Evolutionary conservation across 2,113 vertebrate species (phyloP), one percentile per base, ranked within the genome.

Genomic region (Shinisaurus crocodilurus): DNA sequence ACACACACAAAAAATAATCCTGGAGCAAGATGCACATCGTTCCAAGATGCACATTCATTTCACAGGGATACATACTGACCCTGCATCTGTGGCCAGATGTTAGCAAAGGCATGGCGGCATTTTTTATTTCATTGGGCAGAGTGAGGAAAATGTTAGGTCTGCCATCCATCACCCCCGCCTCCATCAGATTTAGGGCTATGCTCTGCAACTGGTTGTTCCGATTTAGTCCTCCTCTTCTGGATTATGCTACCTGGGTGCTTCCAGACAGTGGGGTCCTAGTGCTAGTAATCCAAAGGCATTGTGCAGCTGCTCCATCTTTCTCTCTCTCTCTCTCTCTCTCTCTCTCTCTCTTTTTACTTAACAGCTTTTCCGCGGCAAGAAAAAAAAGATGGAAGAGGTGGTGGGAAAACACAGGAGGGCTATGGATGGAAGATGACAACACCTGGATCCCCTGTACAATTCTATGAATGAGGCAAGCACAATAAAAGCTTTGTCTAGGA

Each of bases 21-120:
- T 0, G 3, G 88, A 84, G 65, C 60, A 1, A 57, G 70, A 54
- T 43, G 13, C 87, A 1, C 27, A 0, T 0, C 0, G 45, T 57
- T 5, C n/a, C 18, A 50, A 89, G 76, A 12, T 65, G n/a, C 70
- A 32, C 34, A 86, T 25, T 85, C 40, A 82, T 94, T 70, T 40
- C 54, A 75, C 54, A 89, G 83, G 45, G 1, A 0, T 0, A 6
- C 34, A 40, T 23, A 81, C 79, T 50, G 90, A 75, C 57, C 57
- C 74, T 45, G 13, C 32, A 81, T 25, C 75, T 81, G 43, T 37
- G 45, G 48, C 48, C 34, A 40, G 45, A 65, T 18, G 76, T 27
- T 23, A 34, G 63, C 40, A 43, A 80, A 15, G 50, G 54, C 32
- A 20, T 27, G 16, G 20, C 23, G 15, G 60, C 9, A 15, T 37